Evolutionary conservation across 1,140 invertebrate species (phyloP), one percentile per base, ranked within the genome.

Genomic region (Melipona quadrifasciata): DNA sequence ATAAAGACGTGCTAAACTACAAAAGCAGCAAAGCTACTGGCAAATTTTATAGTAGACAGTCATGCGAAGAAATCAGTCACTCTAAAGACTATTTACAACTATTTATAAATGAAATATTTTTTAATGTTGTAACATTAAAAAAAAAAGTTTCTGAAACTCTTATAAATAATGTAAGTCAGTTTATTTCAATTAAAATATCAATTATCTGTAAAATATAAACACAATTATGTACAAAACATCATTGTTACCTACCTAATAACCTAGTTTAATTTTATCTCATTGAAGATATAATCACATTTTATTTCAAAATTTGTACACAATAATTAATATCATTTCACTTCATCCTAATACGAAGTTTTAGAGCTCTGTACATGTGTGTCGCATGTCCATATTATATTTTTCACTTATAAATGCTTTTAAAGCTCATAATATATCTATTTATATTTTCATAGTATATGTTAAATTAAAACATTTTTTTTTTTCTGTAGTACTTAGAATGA

Each of bases 21-120:
- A 93, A 90, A 95, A 95, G 94, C 94, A 93, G 93, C 93, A 93
- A 95, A 94, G 94, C 94, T 94, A 94, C 93, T 90, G 92, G 92
- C 88, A 94, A 94, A 94, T 92, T 92, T 92, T 92, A 93, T 92
- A 94, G 80, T 88, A 88, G 90, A 94, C 91, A 91, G 90, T 93
- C 94, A 95, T 95, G 94, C 94, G 88, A 90, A 95, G 92, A 94
- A 87, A 93, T 93, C 86, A 88, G 87, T 89, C 90, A 91, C 89
- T 89, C 87, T 86, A 91, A 76, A 90, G 85, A 85, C 78, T 84
- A 90, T 91, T 87, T 91, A 91, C 90, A 84, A 71, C 19, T 70
- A 27, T 83, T 82, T 70, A 53, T 76, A 83, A 57, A 58, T 58
- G 34, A 34, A 77, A 53, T 64, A 10, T 47, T 84, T 79, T 79